phyloP scores from a whole-genome alignment of 2,888 invertebrate species.

The Epistrophe eligans region DNA sequence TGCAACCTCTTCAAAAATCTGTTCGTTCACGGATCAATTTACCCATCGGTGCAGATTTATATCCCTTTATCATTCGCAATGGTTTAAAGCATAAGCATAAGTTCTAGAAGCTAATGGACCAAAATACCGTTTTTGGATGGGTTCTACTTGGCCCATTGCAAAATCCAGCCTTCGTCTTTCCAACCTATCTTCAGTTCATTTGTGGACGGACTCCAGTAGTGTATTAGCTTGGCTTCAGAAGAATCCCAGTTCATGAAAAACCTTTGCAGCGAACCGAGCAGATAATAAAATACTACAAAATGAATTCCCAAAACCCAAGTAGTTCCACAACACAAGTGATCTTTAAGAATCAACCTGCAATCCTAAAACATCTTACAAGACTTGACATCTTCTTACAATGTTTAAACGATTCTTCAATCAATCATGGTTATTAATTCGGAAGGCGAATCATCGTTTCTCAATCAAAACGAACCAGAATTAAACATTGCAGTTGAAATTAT shows the following conservation, averaged over 20 bases:
- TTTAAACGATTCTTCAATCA: no score
- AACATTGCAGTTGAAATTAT: no score
- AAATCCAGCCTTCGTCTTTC: background rate
- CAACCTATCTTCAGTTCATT: background rate
- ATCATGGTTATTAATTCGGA: no score
- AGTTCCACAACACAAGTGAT: no score
- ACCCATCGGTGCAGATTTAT: background rate
- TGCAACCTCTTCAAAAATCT: background rate
- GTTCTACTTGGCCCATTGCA: constrained; percentile 10
- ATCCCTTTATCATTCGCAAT: background rate
- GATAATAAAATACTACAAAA: background rate
- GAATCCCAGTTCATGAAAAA: constrained; percentile 1
- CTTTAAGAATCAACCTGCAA: no score
- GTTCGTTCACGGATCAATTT: background rate
- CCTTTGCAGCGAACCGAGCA: background rate
- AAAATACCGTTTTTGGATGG: constrained; percentile 2
- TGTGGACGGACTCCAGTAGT: background rate
- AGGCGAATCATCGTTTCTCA: no score
- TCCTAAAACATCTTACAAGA: no score
- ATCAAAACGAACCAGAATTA: no score
- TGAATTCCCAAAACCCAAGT: no score
- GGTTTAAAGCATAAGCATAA: background rate
- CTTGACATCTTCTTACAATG: no score
- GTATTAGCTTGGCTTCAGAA: constrained; percentile 5
- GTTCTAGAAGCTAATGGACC: background rate